Base-by-base conservation (phyloP, 2,888 invertebrate species). In the Drosophila anceps region DNA sequence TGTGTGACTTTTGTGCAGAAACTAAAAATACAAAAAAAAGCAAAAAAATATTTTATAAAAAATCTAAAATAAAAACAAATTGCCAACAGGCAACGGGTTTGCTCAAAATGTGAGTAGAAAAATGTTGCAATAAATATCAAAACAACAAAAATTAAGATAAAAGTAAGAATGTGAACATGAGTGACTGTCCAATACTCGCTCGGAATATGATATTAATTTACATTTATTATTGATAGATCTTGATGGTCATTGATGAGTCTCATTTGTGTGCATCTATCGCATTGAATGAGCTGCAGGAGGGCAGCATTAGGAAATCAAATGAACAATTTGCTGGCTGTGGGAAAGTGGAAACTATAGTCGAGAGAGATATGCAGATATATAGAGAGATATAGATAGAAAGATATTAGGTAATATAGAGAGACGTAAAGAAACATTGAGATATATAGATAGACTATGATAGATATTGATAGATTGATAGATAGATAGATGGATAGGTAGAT, bases 1-100 rank as follows among this genome's bases (percentile, higher is more conserved):
- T 82, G 75, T 74, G 76, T 79, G 73, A 84, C 63, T 76, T 74
- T 76, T 69, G 70, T 65, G 69, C 70, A 70, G 18, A 78, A 44
- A 73, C 15, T 18, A 54, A 39, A 54, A 62, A 50, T 62, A 73
- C 62, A 63, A 29, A 29, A 6, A 24, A 46, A 62, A 33, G 53
- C 50, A 65, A 35, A 31, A 44, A 27, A 60, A 3, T 50, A 13
- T 7, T 27, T 7, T 1, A 29, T 44, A 18, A 50, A 54, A 61
- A 48, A 9, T 65, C 27, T n/a, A 15, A 13, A 69, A 44, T 6
- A 63, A 44, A 48, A 46, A 61, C 39, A 41, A 54, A 63, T 61
- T 31, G 46, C 60, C 43, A 57, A 27, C 64, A 18, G 59, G 9
- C 70, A 73, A 73, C 77, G 63, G 64, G 70, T 78, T 75, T 67